Conservation (phyloP, 2,888 invertebrate genomes). For the Mystacides longicornis region DNA sequence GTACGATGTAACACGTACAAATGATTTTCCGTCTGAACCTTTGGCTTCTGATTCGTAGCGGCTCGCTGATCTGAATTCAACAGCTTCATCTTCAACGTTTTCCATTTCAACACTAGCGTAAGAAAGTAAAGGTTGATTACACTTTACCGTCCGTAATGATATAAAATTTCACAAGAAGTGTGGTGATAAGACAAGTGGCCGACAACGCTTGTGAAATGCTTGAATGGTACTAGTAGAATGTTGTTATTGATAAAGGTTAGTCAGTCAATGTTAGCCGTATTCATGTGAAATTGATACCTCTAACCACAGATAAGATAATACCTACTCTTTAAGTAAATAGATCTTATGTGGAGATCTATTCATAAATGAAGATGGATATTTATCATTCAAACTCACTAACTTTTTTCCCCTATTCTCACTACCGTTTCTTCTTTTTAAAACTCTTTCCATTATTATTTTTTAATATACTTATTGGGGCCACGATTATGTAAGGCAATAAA, state of each 20-base stretch:
- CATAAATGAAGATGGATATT: not conserved
- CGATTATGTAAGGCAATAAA: too few relatives aligned
- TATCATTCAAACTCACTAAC: not conserved
- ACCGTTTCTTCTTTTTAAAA: too few relatives aligned
- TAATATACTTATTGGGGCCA: too few relatives aligned
- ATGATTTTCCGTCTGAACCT: slow-evolving; percentile 4
- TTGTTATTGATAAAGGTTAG: slow-evolving; percentile 11
- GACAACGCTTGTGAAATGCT: not conserved
- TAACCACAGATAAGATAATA: slow-evolving; percentile 22
- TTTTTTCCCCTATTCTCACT: too few relatives aligned
- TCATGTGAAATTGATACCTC: slow-evolving; percentile 18
- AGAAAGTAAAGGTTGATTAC: not conserved
- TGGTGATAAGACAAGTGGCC: not conserved
- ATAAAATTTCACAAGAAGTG: not conserved
- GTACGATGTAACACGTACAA: slow-evolving; percentile 7
- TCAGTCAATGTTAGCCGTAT: slow-evolving; percentile 6
- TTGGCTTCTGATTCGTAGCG: slow-evolving; percentile 6
- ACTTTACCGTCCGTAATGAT: not conserved
- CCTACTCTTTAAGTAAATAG: slow-evolving; percentile 16
- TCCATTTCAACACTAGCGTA: not conserved
- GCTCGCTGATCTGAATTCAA: slow-evolving; percentile 10
- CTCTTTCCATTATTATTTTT: too few relatives aligned
- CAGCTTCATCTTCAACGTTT: not conserved
- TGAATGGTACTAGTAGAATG: too few relatives aligned
- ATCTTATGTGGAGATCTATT: not conserved